phyloP scores from a whole-genome alignment of 2,113 vertebrate genomes.

The Platichthys flesus region DNA sequence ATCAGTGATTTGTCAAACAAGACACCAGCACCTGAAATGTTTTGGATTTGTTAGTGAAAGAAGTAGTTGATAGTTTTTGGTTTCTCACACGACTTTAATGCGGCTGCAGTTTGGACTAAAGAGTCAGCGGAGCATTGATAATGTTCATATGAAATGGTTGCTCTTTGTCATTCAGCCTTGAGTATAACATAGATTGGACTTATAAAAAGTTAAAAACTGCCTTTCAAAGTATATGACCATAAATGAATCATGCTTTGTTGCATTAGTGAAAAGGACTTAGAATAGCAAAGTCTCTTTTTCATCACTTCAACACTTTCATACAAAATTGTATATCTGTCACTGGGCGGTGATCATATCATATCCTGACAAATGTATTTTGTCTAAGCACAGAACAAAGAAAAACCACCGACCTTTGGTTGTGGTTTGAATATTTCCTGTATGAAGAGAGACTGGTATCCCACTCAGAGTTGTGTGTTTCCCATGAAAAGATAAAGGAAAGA shows the following conservation, averaged over 20 bases:
- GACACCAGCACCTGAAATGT: not conserved
- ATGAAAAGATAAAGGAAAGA: constrained; percentile 13
- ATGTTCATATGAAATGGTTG: not conserved
- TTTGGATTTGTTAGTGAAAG: not conserved
- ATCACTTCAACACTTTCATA: not conserved
- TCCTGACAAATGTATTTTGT: too few relatives aligned
- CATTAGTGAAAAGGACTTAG: not conserved
- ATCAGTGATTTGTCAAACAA: too few relatives aligned
- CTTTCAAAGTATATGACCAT: not conserved
- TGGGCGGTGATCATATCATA: not conserved
- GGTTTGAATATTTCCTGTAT: constrained; percentile 23
- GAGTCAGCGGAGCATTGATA: not conserved
- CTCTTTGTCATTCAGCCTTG: not conserved
- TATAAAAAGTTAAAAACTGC: not conserved
- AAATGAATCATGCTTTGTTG: not conserved
- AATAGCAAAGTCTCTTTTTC: not conserved
- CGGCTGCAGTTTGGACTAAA: not conserved
- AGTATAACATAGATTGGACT: not conserved
- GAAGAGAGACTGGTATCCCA: not conserved
- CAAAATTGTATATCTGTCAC: not conserved
- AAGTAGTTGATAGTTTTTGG: not conserved
- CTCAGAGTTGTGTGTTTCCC: constrained; percentile 9
- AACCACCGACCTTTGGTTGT: not conserved
- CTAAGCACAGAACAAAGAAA: too few relatives aligned
- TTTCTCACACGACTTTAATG: not conserved